Base-by-base conservation (phyloP, 1,140 invertebrate species). In the Aphelinus atriplicis region DNA sequence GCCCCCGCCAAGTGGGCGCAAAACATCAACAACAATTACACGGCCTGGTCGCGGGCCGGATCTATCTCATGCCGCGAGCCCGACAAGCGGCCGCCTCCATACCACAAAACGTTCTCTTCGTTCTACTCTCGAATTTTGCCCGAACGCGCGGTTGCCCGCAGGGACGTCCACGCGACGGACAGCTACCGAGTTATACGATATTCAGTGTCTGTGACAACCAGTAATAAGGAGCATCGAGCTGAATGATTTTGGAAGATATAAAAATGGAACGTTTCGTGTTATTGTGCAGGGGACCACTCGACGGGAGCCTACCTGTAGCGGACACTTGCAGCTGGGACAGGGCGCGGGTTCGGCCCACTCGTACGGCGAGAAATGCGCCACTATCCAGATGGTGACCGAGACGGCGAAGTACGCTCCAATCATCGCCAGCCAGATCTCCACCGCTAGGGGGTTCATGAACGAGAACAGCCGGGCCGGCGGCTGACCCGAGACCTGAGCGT, bases 311-410 rank as follows among this genome's bases (percentile, higher is more conserved):
- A 87, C 85, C 85, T 87, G 84, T 75, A 87, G 79, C 45, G 86
- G 84, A 76, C 85, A 86, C 66, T 86, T 87, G 84, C 86, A 87
- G 70, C 92, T 92, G 73, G 95, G 93, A 85, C 95, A 98, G 1
- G 95, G 95, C 85, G 96, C 95, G 3, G 94, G 95, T 86, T 95
- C 96, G 84, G 93, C 95, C 97, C 97, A 99, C 87, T 99, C 97
- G 86, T 98, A 98, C n/a, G 97, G 97, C n/a, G 95, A 97, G 86
- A 99, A 97, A 71, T 96, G 90, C 0, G 97, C 97, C 92, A 98
- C 95, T n/a, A 98, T 95, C 88, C 98, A 98, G 63, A 98, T 89
- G 4, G 96, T 96, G 85, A 98, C 95, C 65, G 95, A 96, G 66
- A 98, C 97, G 73, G 96, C 90, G 78, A 98, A 91, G 88, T 97